These are phyloP conservation scores for Cepaea hortensis DNA, from an alignment of 2,888 invertebrate genomes.

Conservation along the genomic window DNA sequence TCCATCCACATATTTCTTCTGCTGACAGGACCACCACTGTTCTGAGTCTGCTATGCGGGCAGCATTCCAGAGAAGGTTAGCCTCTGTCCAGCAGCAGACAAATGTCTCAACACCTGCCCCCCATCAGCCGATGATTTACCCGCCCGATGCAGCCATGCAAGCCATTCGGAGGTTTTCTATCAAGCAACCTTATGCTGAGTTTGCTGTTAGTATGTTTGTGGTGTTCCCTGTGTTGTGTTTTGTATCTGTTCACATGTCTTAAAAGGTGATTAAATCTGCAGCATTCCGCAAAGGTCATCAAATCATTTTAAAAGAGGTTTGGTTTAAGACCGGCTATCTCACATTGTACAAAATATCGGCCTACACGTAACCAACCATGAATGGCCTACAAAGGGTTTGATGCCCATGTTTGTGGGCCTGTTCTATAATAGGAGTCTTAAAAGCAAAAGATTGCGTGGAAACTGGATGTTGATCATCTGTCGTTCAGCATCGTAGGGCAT, in stretches of 20 bases:
- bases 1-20: neutral
- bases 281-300: too few relatives aligned
- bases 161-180: slow-evolving; percentile 96
- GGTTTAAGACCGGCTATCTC: too few relatives aligned
- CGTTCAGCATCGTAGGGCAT: too few relatives aligned
- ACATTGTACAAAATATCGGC: too few relatives aligned
- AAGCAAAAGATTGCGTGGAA: too few relatives aligned
- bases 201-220: slow-evolving; percentile 66
- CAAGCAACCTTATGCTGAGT: slow-evolving; percentile 73
- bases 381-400: too few relatives aligned
- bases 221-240: neutral
- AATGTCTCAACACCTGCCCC: slow-evolving; percentile 64
- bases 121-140: slow-evolving; percentile 84
- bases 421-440: too few relatives aligned
- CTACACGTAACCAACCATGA: too few relatives aligned
- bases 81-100: slow-evolving; percentile 73
- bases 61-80: slow-evolving; percentile 82
- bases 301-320: too few relatives aligned
- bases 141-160: slow-evolving; percentile 95
- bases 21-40: slow-evolving; percentile 89
- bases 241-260: neutral
- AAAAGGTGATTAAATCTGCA: neutral
- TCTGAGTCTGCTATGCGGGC: slow-evolving; percentile 84
- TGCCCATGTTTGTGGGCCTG: too few relatives aligned
- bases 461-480: too few relatives aligned